Conservation (phyloP, 2,113 vertebrate genomes). For the Nannospalax galili region DNA sequence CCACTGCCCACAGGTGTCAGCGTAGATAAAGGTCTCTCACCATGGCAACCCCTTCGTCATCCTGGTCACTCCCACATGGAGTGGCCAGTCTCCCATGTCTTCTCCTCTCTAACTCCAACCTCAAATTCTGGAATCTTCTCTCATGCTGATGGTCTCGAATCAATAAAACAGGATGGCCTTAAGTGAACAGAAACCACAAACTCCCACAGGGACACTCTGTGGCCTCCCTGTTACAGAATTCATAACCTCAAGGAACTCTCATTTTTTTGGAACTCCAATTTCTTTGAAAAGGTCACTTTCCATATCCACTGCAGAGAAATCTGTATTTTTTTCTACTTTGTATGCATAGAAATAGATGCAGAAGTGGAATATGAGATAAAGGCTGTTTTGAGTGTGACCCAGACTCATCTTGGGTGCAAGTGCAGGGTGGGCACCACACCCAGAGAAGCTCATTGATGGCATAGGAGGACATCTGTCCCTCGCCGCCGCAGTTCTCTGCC, state of each 20-base stretch:
- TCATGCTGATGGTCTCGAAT: background rate
- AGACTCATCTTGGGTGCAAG: background rate
- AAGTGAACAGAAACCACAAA: background rate
- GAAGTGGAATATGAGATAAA: background rate
- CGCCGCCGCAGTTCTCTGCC: fast-evolving
- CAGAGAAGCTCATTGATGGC: background rate
- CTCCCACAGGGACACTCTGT: fast-evolving
- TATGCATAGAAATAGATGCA: fast-evolving
- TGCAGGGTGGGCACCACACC: fast-evolving
- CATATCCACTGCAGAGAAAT: background rate
- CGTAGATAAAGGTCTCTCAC: fast-evolving
- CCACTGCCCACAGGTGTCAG: fast-evolving
- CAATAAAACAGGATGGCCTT: background rate
- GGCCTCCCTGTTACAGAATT: background rate
- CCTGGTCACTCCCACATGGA: background rate
- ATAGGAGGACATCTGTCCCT: background rate
- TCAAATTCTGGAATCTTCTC: conserved; percentile 16
- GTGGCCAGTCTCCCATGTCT: fast-evolving
- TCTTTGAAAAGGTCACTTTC: background rate
- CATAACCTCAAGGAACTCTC: background rate
- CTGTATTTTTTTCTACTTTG: background rate
- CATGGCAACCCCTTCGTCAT: background rate
- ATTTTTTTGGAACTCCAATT: background rate
- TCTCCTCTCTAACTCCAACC: background rate
- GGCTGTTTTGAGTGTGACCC: fast-evolving